Evolutionary conservation across 2,797 vertebrate species (phyloP), one percentile per base, ranked within the genome.

Genomic region (Chaunax sp.): DNA sequence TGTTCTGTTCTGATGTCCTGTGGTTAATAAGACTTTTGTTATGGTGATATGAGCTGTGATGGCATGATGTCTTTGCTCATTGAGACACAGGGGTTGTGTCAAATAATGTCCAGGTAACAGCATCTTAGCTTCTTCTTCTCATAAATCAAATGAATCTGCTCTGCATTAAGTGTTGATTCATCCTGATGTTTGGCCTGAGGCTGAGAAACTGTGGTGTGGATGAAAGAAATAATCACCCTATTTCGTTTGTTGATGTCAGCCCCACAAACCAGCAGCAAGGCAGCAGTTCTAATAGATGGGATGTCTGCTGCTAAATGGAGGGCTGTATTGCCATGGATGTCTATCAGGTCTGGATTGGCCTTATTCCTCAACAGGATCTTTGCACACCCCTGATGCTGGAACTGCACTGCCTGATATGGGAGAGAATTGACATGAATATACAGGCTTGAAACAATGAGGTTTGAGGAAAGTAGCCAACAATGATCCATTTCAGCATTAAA

Each of bases 331-430:
- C 93, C 95, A 0, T 90, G 89, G 65, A 82, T 38, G 28, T 98
- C 97, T 64, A 75, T 76, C 54, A 97, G 70, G 71, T 95, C 94
- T 0, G 96, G 93, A 28, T 97, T 92, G 0, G 97, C 97, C 43
- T 94, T 92, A 10, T 94, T 93, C 47, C 96, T 93, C 53, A 99
- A 87, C 28, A 99, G 88, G 63, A 94, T 9, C 52, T 51, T 75
- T 40, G 90, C 93, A 61, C 95, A 96, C 53, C 97, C n/a, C n/a
- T n/a, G 95, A 62, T 98, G 94, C 63, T 96, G 95, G 78, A 95
- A 94, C 47, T 98, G 96, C 28, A 97, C 92, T 1, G 97, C 96
- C 97, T 98, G 79, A 73, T 12, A 49, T 40, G 45, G 28, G 19
- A 15, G 16, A 55, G 3, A 80, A 61, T 10, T 26, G 1, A 56